These are phyloP conservation scores for Psophia crepitans DNA, from an alignment of 2,113 vertebrate genomes.

Conservation along the genomic window DNA sequence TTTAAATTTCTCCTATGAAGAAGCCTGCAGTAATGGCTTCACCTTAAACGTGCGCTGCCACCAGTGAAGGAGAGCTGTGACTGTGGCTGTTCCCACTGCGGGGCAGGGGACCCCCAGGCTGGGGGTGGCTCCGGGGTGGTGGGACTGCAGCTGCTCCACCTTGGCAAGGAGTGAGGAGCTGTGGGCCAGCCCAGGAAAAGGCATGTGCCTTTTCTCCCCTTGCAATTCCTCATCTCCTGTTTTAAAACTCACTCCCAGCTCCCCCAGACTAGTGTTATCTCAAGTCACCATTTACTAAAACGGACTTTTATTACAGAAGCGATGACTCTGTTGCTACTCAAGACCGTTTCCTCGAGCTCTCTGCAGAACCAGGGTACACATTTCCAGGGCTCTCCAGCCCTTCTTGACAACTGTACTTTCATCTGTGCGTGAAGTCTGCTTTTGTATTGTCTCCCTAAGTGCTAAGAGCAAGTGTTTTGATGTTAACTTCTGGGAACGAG, in stretches of 20 bases:
- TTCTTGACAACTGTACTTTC: neutral
- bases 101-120: neutral
- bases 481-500: constrained; percentile 51
- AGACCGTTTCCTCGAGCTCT: neutral
- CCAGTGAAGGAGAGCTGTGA: neutral
- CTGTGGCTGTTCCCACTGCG: neutral
- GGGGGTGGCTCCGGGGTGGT: neutral
- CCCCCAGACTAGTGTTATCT: neutral
- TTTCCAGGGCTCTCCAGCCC: neutral
- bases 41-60: neutral
- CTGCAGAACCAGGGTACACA: neutral
- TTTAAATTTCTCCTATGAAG: neutral
- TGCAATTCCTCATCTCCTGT: neutral
- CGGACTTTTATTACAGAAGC: neutral
- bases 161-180: neutral
- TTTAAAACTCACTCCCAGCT: neutral
- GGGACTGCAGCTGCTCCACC: neutral
- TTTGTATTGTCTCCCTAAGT: constrained; percentile 5
- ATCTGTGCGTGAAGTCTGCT: neutral
- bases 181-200: neutral
- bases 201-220: neutral
- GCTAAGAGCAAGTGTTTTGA: constrained; percentile 60
- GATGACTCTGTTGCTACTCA: fast-evolving
- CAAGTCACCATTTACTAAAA: fast-evolving
- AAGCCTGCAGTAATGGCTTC: neutral